Evolutionary conservation across 1,140 invertebrate genomes (phyloP), one percentile per base, ranked within the genome.

Genomic region (Lineus longissimus): DNA sequence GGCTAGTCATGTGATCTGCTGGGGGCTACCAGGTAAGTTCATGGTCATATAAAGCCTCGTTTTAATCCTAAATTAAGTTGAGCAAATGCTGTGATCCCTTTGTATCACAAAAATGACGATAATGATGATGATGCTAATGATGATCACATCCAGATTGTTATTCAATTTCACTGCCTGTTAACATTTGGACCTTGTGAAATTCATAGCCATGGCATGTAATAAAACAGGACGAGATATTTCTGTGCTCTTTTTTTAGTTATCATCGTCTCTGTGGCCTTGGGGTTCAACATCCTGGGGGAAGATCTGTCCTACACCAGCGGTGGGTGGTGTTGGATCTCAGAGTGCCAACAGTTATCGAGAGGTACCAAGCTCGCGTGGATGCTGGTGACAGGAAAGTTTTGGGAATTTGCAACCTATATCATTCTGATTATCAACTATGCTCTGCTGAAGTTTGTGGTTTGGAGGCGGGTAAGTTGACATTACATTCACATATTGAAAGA

Each of bases 21-120:
- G 47, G 47, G n/a, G 19, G n/a, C 6, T 51, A n/a, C 47, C 47
- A 51, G 19, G 47, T 51, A 51, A 27, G 47, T 51, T 23, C 47
- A 51, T 7, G 15, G 15, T 36, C 33, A 36, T 36, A 7, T n/a
- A n/a, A n/a, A n/a, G n/a, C n/a, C n/a, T n/a, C n/a, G n/a, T n/a
- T n/a, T n/a, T n/a, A n/a, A n/a, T n/a, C n/a, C n/a, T n/a, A n/a
- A n/a, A n/a, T n/a, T n/a, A n/a, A n/a, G n/a, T n/a, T n/a, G n/a
- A n/a, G n/a, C n/a, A n/a, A n/a, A n/a, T n/a, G n/a, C n/a, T n/a
- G n/a, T n/a, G n/a, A n/a, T n/a, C n/a, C n/a, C n/a, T n/a, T n/a
- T n/a, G n/a, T n/a, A n/a, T n/a, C n/a, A n/a, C n/a, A n/a, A n/a
- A n/a, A n/a, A n/a, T n/a, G n/a, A n/a, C n/a, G n/a, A n/a, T n/a